Conservation (phyloP, 2,113 vertebrate species). For the Pleuronectes platessa region DNA sequence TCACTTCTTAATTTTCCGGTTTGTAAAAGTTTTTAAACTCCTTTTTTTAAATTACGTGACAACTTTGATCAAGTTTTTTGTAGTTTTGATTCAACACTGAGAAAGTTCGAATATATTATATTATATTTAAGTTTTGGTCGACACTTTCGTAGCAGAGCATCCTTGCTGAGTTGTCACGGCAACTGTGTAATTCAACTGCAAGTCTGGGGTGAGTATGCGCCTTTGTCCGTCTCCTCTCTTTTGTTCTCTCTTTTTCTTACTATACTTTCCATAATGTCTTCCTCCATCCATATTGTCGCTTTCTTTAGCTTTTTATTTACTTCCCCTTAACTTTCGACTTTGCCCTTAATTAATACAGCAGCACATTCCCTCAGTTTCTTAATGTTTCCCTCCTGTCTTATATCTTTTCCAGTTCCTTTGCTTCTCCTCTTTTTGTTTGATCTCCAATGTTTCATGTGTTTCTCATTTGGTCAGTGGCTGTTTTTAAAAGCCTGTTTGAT, state of each 20-base stretch:
- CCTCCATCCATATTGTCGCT: too few relatives aligned
- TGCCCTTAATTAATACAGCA: too few relatives aligned
- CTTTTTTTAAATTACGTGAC: not conserved
- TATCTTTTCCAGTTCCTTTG: not conserved
- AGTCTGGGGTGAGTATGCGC: constrained; percentile 71
- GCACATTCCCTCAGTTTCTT: not conserved
- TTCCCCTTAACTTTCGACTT: not conserved
- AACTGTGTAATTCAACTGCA: constrained; percentile 62
- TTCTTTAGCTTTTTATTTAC: not conserved
- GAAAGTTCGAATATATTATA: constrained; percentile 20
- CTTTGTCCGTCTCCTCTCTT: constrained; percentile 12
- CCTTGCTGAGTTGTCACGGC: constrained; percentile 71
- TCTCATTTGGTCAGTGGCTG: not conserved
- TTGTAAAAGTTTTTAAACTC: not conserved
- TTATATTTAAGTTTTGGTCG: constrained; percentile 15
- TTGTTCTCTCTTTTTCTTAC: not conserved
- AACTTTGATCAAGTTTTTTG: not conserved
- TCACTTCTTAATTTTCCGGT: not conserved
- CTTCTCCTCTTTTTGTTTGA: too few relatives aligned
- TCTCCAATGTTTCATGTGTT: not conserved
- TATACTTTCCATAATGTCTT: not conserved
- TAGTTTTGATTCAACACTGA: not conserved
- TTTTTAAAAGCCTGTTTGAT: too few relatives aligned
- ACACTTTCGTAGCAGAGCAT: constrained; percentile 63
- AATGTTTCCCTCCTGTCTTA: not conserved